phyloP scores from a whole-genome alignment of 2,797 vertebrate genomes.

The Phrynocephalus forsythii region DNA sequence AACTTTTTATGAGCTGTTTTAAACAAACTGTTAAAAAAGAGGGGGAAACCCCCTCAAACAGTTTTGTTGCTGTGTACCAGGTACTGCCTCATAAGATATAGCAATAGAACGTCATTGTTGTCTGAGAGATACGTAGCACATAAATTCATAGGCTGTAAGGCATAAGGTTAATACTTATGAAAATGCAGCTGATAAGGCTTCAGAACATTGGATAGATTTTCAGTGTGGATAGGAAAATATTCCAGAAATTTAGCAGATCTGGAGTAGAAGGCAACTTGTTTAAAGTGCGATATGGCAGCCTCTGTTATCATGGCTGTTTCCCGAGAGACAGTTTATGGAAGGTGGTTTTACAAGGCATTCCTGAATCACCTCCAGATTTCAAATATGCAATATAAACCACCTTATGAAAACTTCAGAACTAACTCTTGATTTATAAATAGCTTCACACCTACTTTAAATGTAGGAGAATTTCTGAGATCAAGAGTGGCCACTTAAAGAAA shows the following conservation, averaged over 20 bases:
- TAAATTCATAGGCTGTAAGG: constrained; percentile 46
- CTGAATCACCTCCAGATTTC: constrained; percentile 82
- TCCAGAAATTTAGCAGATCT: constrained; percentile 74
- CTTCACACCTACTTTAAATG: constrained; percentile 71
- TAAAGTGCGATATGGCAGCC: constrained; percentile 73
- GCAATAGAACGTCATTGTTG: constrained; percentile 9
- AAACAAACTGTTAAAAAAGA: constrained; percentile 9
- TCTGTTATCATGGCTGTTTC: constrained; percentile 79
- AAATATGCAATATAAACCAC: constrained; percentile 80
- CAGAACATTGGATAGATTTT: constrained; percentile 69
- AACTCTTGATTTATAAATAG: constrained; percentile 74
- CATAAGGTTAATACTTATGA: constrained; percentile 62
- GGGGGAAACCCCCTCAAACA: constrained; percentile 24
- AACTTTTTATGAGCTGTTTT: constrained; percentile 34
- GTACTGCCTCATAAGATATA: constrained; percentile 21
- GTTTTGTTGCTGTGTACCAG: constrained; percentile 22
- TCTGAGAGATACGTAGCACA: constrained; percentile 32
- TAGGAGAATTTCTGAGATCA: constrained; percentile 63
- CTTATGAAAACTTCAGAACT: constrained; percentile 77
- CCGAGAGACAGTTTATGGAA: constrained; percentile 80
- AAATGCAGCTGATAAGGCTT: constrained; percentile 72
- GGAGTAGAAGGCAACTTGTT: constrained; percentile 73
- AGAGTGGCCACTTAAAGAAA: constrained; percentile 58
- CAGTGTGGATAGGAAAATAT: constrained; percentile 63
- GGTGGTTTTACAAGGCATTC: constrained; percentile 83